Evolutionary conservation across 1,140 invertebrate genomes (phyloP).

Genomic region (Diploscapter pachys): DNA sequence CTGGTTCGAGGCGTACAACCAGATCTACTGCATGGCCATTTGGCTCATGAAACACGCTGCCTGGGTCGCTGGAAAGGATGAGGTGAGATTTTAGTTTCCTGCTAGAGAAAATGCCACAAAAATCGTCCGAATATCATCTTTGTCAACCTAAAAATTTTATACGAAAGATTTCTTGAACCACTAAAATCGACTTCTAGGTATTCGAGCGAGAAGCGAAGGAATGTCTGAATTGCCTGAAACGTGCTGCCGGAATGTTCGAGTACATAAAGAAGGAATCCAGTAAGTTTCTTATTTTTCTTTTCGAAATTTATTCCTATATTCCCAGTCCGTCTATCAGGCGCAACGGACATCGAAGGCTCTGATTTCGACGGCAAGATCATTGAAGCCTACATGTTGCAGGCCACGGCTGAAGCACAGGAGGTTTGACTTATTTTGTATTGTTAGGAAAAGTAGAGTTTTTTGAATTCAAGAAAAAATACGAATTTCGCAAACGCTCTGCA

Average conservation of each 20-base stretch:
- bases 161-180: too few species aligned
- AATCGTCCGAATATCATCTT: too few species aligned
- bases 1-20: constrained; percentile 68
- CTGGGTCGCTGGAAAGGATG: constrained; percentile 69
- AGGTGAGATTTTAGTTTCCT: constrained; percentile 48
- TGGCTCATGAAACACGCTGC: constrained; percentile 74
- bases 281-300: too few species aligned
- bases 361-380: constrained; percentile 69
- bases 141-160: too few species aligned
- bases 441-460: too few species aligned
- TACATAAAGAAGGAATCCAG: constrained; percentile 36
- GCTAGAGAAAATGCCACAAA: neutral
- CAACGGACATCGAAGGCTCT: constrained; percentile 63
- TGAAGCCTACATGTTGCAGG: constrained; percentile 66
- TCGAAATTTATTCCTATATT: neutral
- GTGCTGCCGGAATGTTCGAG: constrained; percentile 70
- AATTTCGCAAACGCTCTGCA: too few species aligned
- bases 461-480: too few species aligned
- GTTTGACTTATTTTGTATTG: constrained; percentile 55
- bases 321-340: constrained; percentile 49
- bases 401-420: constrained; percentile 73
- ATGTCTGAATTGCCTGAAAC: constrained; percentile 68
- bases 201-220: constrained; percentile 71
- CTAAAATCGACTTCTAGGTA: constrained; percentile 42
- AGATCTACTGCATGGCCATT: constrained; percentile 68